Evolutionary conservation across 2,797 vertebrate species (phyloP).

Genomic region (Pagetopsis macropterus): DNA sequence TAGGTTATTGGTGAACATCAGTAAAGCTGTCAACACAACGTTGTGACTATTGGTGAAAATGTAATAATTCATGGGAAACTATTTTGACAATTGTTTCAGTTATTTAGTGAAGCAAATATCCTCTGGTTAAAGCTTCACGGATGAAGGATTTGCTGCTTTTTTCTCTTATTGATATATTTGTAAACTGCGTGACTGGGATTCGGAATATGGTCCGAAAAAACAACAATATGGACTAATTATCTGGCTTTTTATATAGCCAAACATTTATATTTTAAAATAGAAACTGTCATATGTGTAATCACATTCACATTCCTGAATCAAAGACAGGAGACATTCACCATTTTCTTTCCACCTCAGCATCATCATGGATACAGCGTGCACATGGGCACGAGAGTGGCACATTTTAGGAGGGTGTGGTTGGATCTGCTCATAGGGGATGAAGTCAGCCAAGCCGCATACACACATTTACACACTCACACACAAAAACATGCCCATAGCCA

Average conservation of each 20-base stretch:
- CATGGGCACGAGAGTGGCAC: slow-evolving; percentile 39
- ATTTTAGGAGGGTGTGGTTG: slow-evolving; percentile 73
- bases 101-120: neutral
- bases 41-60: neutral
- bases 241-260: neutral
- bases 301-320: slow-evolving; percentile 5
- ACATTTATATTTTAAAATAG: neutral
- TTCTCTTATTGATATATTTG: neutral
- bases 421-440: slow-evolving; percentile 49
- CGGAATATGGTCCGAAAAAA: neutral
- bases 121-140: neutral
- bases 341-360: slow-evolving; percentile 34
- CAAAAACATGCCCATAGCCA: slow-evolving; percentile 27
- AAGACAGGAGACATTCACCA: slow-evolving; percentile 14
- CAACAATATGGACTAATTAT: neutral
- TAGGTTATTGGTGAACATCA: neutral
- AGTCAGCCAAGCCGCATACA: slow-evolving; percentile 52
- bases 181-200: neutral
- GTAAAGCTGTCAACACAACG: neutral
- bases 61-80: neutral
- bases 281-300: neutral
- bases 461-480: slow-evolving; percentile 21
- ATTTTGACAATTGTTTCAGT: neutral
- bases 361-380: slow-evolving; percentile 29
- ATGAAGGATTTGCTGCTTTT: neutral